phyloP scores from a whole-genome alignment of 1,140 invertebrate species.

The Battus philenor region DNA sequence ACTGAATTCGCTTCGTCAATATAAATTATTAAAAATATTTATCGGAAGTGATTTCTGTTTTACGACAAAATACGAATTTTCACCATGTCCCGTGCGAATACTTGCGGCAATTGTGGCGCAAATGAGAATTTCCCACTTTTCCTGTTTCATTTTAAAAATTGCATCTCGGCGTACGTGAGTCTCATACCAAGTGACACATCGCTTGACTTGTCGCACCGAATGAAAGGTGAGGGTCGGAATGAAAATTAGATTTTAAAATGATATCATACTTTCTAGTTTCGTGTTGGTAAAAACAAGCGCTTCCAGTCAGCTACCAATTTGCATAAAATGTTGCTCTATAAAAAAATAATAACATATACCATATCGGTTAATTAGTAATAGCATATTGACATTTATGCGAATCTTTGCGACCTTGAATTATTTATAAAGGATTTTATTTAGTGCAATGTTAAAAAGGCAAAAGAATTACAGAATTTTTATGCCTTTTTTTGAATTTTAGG shows the following conservation, averaged over 20 bases:
- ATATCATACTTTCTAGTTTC: neutral
- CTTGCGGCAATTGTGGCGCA: constrained; percentile 25
- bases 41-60: too few species aligned
- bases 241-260: constrained; percentile 11
- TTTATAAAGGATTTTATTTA: neutral
- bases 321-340: too few species aligned
- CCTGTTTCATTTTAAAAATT: constrained; percentile 46
- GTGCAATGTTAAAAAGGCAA: too few species aligned
- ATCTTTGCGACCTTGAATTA: neutral
- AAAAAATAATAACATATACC: neutral
- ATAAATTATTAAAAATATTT: too few species aligned
- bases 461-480: too few species aligned
- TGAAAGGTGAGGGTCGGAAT: constrained; percentile 15
- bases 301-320: too few species aligned
- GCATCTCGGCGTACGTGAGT: constrained; percentile 33
- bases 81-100: constrained; percentile 4
- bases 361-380: neutral
- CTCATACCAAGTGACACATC: constrained; percentile 45
- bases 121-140: constrained; percentile 32
- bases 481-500: too few species aligned
- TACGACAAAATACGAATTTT: constrained; percentile 5
- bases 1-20: too few species aligned
- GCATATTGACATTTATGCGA: neutral
- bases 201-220: constrained; percentile 21
- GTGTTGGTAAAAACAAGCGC: too few species aligned